phyloP scores from a whole-genome alignment of 2,888 invertebrate species.

The Diarsia brunnea region DNA sequence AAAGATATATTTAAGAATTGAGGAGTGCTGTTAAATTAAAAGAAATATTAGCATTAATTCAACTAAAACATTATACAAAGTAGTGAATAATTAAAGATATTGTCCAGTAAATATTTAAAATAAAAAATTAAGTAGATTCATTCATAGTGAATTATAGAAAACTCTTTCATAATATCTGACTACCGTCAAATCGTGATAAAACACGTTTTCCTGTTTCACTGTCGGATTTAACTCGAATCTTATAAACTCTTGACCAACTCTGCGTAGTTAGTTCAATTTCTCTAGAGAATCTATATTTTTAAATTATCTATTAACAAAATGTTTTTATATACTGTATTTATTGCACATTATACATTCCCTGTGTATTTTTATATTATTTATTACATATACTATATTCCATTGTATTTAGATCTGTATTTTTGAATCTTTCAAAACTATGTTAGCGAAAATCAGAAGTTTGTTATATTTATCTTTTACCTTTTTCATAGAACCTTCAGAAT shows the following conservation, averaged over 20 bases:
- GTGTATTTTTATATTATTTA: conserved; percentile 77
- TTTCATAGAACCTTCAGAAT: background rate
- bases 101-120: conserved; percentile 52
- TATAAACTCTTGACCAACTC: conserved; percentile 55
- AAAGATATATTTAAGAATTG: background rate
- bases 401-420: conserved; percentile 76
- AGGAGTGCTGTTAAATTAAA: conserved; percentile 16
- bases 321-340: conserved; percentile 67
- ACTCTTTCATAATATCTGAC: conserved; percentile 27
- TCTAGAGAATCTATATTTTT: conserved; percentile 66
- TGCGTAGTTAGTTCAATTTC: conserved; percentile 51
- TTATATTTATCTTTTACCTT: background rate
- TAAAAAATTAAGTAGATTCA: conserved; percentile 45
- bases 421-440: conserved; percentile 66
- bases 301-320: conserved; percentile 63
- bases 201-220: conserved; percentile 17
- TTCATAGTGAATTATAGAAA: conserved; percentile 35
- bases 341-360: conserved; percentile 78
- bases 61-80: background rate
- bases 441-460: conserved; percentile 42
- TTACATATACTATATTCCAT: conserved; percentile 61
- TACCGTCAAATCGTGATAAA: conserved; percentile 30
- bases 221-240: conserved; percentile 33
- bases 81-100: conserved; percentile 25
- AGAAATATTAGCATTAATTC: conserved; percentile 28